Base-by-base conservation (phyloP, 2,888 invertebrate genomes). In the Lycophotia porphyrea region DNA sequence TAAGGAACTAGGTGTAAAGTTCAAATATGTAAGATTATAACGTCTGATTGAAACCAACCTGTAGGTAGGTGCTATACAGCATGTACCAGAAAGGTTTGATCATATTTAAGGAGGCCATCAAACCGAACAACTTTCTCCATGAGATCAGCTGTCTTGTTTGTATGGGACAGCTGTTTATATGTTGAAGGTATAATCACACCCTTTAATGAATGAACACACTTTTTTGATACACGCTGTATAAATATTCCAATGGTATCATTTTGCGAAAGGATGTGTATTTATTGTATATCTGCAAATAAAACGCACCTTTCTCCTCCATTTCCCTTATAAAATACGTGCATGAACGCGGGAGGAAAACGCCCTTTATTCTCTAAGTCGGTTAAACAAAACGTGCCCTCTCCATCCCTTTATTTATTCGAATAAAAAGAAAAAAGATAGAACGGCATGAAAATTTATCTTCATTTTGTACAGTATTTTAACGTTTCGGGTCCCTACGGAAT, bases 361-460 rank as follows among this genome's bases (percentile, higher is more conserved):
- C 66, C 27, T 42, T 72, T 74, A 76, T 84, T 70, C 58, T 63
- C 13, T 44, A 65, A 81, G 80, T 78, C 69, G 55, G 75, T 84
- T 84, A 79, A 80, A 80, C 74, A 80, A 80, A 85, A 80, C 66
- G 85, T 72, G 78, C 78, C 55, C 67, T 44, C 60, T 34, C 71
- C n/a, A 81, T 80, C 71, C 65, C 72, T 71, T 75, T 87, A 83
- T 86, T 81, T 85, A 77, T 78, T 68, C 67, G 52, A 76, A 87
- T 79, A 86, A 78, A 82, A 82, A 71, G 52, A 67, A 78, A 80
- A 84, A 58, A 83, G 67, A 73, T 63, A 71, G 71, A 49, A 65
- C 58, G 74, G 47, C 73, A 34, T 11, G 58, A 73, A 78, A 78
- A 86, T 84, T 84, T 84, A 88, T 88, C 81, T 86, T 84, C 82